Base-by-base conservation (phyloP, 2,888 invertebrate species). In the Eilema griseolum region DNA sequence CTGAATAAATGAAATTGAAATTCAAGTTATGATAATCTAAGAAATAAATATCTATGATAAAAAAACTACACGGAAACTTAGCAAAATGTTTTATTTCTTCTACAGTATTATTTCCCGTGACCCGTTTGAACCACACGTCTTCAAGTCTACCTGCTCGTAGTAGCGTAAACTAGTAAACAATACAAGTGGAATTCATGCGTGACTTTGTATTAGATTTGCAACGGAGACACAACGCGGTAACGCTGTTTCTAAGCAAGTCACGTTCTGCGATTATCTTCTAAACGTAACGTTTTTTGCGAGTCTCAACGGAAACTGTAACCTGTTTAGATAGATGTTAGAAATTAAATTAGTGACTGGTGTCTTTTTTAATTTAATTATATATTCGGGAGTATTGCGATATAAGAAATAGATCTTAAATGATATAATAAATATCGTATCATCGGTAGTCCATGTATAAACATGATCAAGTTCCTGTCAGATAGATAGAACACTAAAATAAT, bases 171-270 rank as follows among this genome's bases (percentile, higher is more conserved):
- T 81, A 80, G 71, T 79, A 69, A 76, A 77, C 76, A 72, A 46
- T 24, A 71, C 73, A 80, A 80, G 70, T 70, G 66, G 76, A 69
- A 66, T 73, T 69, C 73, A 77, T 76, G 79, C 78, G 79, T 74
- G 80, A 80, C 79, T 75, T 72, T 75, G 65, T 56, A 56, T 60
- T 68, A 77, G 63, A 73, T 81, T 80, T 72, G 72, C 77, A 20
- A 16, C 28, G 41, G 26, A 65, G 57, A 33, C 24, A 66, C 68
- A 74, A 77, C 61, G 69, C 76, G 31, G 61, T 67, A 75, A 61
- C n/a, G 78, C 76, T 81, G 74, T 81, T 80, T 77, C 65, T 66
- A 83, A 69, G 26, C 70, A 23, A 79, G 85, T 86, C 87, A 88
- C 86, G 87, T 85, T 81, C 46, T 23, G 69, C 68, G 66, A 67